Evolutionary conservation across 2,113 vertebrate species (phyloP), one percentile per base, ranked within the genome.

Genomic region (Poeciliopsis retropinna): DNA sequence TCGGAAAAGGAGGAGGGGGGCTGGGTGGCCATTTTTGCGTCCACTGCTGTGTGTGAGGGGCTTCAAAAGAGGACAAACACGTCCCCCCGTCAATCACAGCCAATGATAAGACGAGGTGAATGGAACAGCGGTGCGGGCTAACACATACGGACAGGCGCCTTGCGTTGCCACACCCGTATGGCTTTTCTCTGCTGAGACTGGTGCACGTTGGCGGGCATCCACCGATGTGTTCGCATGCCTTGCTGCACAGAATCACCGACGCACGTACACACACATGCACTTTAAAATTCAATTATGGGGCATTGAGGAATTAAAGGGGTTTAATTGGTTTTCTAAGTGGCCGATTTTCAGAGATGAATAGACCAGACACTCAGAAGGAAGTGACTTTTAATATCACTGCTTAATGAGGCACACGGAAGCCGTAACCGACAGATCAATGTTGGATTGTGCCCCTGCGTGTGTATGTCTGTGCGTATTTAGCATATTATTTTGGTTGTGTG

Each of bases 321-420:
- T 94, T 93, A 94, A 95, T 94, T 94, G 92, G 88, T 93, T 94
- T 94, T 94, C 90, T 92, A 93, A 94, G 92, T 93, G 92, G 91
- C 84, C 84, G 68, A 79, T 91, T 94, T 88, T 82, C 73, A 78
- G 83, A 93, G 90, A 94, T 93, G 90, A 94, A 93, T 91, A 90
- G 93, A 85, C 78, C 31, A 82, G 79, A 79, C 81, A 88, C 80
- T 87, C 89, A 75, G 80, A 83, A 57, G 75, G 81, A 79, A 91
- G 70, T 74, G 14, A 86, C 90, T 91, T 94, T 93, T 92, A 92
- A 93, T 94, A 92, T 91, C 86, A 80, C 86, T 83, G 88, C 85
- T 86, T 93, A 94, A 95, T 93, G 92, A 92, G 89, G 83, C 89
- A 72, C 76, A 80, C 73, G 85, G 76, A 89, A 73, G 78, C 88